Evolutionary conservation across 2,113 vertebrate species (phyloP), one percentile per base, ranked within the genome.

Genomic region (Aegotheles bennettii): DNA sequence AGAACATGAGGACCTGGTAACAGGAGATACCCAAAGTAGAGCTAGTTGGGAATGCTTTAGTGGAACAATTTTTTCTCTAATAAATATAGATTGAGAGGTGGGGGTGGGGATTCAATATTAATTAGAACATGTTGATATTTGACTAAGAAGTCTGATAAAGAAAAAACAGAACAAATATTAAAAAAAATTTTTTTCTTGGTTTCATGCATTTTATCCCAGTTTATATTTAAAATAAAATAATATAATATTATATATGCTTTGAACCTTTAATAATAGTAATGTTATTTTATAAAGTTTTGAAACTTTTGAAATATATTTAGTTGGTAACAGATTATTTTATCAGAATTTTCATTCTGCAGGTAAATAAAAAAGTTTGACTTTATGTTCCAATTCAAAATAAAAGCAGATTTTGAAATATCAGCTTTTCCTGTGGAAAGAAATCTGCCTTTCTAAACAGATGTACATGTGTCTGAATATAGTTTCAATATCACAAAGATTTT

Each of bases 401-500:
- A 95, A 59, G 1, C 43, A 74, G 45, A 77, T 95, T 93, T 93
- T 77, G 63, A 89, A 91, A 93, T 36, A 57, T 20, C 43, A 82
- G 31, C 35, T 84, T 89, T 91, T 85, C 36, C 70, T 85, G 50
- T 1, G 5, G 63, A 60, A 80, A 74, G 38, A 86, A 89, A 35
- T 51, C 7, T 0, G 8, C 70, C 67, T 86, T 96, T 95, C 45
- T 56, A 92, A 94, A 19, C 73, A 90, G 83, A 93, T 76, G 67
- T 80, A 92, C 26, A 18, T 83, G 53, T 73, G n/a, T 93, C 90
- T 92, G 90, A 92, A 80, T 86, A 88, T 70, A 81, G 60, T 84
- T 92, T 86, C 33, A 59, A 21, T 80, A 88, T 77, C 80, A 90
- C 71, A 92, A 83, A 94, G 59, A 67, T 67, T 86, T 92, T 94